phyloP scores from a whole-genome alignment of 2,797 vertebrate species.

The Sebastes dallii region DNA sequence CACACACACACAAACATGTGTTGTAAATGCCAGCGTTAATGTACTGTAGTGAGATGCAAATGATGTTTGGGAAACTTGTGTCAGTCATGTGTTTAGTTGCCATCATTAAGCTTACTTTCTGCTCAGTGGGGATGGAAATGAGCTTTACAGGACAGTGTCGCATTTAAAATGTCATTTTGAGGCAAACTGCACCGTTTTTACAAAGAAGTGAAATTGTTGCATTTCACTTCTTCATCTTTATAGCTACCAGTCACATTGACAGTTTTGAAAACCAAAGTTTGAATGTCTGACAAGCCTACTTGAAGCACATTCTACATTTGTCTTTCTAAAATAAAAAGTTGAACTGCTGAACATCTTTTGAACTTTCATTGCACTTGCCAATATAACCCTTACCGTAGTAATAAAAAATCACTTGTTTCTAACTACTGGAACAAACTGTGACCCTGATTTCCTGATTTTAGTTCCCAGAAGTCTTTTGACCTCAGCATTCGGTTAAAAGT shows the following conservation, averaged over 20 bases:
- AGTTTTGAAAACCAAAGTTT: not conserved
- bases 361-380: not conserved
- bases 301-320: not conserved
- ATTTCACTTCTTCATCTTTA: not conserved
- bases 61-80: conserved; percentile 35
- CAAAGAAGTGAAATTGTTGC: not conserved
- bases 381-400: no score
- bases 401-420: not conserved
- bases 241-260: not conserved
- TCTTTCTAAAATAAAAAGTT: not conserved
- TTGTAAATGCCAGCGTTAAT: conserved; percentile 48
- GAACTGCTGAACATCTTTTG: not conserved
- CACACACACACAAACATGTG: not conserved
- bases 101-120: conserved; percentile 34
- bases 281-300: not conserved
- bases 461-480: not conserved
- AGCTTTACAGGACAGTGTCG: not conserved
- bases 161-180: not conserved
- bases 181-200: not conserved
- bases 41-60: conserved; percentile 44
- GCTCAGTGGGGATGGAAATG: conserved; percentile 33
- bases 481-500: not conserved
- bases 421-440: not conserved
- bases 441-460: not conserved
- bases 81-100: conserved; percentile 30